Evolutionary conservation across 2,113 vertebrate genomes (phyloP).

Genomic region (Motacilla alba): DNA sequence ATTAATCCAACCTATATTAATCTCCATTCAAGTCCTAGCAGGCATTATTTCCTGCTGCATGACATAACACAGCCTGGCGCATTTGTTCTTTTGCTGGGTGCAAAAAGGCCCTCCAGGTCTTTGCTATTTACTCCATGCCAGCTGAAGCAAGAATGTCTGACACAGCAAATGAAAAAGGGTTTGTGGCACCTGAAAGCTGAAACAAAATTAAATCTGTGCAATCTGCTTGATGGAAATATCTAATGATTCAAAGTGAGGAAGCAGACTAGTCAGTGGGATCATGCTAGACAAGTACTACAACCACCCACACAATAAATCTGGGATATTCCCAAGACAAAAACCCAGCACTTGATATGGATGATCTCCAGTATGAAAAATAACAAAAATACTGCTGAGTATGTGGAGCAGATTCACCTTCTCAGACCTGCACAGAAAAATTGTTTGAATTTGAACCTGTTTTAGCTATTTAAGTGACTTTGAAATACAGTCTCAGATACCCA

Average conservation of each 20-base stretch:
- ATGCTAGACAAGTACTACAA: neutral
- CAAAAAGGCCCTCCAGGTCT: neutral
- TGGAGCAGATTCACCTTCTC: neutral
- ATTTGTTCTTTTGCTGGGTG: neutral
- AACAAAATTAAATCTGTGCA: neutral
- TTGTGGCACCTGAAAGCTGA: neutral
- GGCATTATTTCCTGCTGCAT: conserved; percentile 28
- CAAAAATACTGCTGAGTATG: accelerated
- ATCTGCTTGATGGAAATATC: neutral
- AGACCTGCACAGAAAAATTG: neutral
- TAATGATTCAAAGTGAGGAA: conserved; percentile 58
- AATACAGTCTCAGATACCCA: neutral
- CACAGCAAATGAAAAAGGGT: neutral
- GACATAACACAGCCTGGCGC: accelerated
- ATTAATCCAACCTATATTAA: neutral
- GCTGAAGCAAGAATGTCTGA: neutral
- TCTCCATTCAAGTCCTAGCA: neutral
- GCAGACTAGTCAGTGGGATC: neutral
- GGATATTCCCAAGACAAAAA: neutral
- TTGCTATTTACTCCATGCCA: neutral
- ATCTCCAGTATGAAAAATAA: neutral
- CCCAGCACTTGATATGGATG: neutral
- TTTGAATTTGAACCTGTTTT: neutral
- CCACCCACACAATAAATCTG: conserved; percentile 11
- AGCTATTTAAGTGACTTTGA: neutral